Evolutionary conservation across 1,140 invertebrate genomes (phyloP).

Genomic region (Littorina saxatilis): DNA sequence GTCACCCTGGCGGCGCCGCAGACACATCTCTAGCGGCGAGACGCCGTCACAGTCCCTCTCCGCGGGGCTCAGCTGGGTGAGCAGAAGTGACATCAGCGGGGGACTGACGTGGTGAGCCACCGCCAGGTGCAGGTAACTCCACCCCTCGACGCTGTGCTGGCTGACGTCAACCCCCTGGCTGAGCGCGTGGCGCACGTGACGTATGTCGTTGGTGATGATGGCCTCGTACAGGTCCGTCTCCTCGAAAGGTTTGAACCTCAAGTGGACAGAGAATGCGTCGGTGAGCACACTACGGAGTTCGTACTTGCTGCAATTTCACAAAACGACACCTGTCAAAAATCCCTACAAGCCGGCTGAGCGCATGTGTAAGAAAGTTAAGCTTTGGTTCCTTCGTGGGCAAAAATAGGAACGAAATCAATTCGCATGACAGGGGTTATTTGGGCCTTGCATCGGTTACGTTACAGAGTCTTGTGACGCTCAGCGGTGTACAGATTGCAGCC

Average conservation of each 20-base stretch:
- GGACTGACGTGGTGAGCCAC: constrained; percentile 32
- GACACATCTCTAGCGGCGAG: constrained; percentile 34
- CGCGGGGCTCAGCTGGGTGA: constrained; percentile 26
- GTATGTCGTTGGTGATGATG: constrained; percentile 40
- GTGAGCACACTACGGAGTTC: not conserved
- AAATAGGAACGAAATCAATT: too few species aligned
- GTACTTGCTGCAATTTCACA: not conserved
- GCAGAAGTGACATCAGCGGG: constrained; percentile 14
- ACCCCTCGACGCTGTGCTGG: constrained; percentile 37
- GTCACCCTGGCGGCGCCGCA: not conserved
- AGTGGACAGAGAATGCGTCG: not conserved
- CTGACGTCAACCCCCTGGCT: not conserved
- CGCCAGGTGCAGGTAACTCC: constrained; percentile 45
- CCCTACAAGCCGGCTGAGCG: too few species aligned
- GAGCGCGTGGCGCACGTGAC: constrained; percentile 22
- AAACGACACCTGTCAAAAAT: not conserved
- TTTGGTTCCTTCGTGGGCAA: too few species aligned
- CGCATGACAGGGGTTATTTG: too few species aligned
- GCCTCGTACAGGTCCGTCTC: constrained; percentile 42
- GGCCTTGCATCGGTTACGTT: too few species aligned
- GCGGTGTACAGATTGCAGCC: too few species aligned
- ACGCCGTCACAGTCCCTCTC: constrained; percentile 33
- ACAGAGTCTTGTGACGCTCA: too few species aligned
- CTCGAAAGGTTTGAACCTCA: constrained; percentile 31
- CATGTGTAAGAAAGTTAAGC: too few species aligned